phyloP scores from a whole-genome alignment of 2,797 vertebrate genomes.

The Chelmon rostratus region DNA sequence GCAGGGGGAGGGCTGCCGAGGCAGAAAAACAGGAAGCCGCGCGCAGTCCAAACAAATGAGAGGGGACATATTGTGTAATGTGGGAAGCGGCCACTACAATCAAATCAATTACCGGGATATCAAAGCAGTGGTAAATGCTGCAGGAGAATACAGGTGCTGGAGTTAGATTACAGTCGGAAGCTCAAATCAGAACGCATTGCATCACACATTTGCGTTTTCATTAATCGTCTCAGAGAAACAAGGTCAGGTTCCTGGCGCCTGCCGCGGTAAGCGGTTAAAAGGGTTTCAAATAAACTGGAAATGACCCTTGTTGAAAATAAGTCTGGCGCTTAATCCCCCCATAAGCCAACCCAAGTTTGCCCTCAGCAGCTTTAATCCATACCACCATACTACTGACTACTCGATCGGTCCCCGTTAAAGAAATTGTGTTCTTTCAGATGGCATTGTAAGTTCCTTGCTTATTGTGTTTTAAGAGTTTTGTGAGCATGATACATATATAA shows the following conservation, averaged over 20 bases:
- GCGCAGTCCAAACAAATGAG: constrained; percentile 69
- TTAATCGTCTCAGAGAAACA: constrained; percentile 72
- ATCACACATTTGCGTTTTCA: constrained; percentile 76
- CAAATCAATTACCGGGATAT: constrained; percentile 63
- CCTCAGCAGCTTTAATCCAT: constrained; percentile 24
- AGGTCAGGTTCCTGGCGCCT: constrained; percentile 69
- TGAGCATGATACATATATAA: constrained; percentile 43
- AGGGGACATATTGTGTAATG: constrained; percentile 56
- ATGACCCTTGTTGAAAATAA: constrained; percentile 69
- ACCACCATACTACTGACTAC: background rate
- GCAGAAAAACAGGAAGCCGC: constrained; percentile 48
- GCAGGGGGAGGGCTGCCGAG: constrained; percentile 51
- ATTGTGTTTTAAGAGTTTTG: constrained; percentile 56
- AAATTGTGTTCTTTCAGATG: background rate
- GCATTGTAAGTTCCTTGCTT: background rate
- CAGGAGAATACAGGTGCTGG: constrained; percentile 70
- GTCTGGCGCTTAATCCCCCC: constrained; percentile 56
- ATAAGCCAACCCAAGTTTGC: constrained; percentile 57
- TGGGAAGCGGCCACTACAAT: constrained; percentile 58
- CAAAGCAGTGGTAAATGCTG: constrained; percentile 43
- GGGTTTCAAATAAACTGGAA: constrained; percentile 68
- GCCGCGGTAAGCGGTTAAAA: constrained; percentile 73
- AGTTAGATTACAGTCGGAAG: constrained; percentile 65
- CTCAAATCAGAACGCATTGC: constrained; percentile 36
- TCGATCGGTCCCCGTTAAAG: background rate